Conservation (phyloP, 2,888 invertebrate species). For the Nezara viridula region DNA sequence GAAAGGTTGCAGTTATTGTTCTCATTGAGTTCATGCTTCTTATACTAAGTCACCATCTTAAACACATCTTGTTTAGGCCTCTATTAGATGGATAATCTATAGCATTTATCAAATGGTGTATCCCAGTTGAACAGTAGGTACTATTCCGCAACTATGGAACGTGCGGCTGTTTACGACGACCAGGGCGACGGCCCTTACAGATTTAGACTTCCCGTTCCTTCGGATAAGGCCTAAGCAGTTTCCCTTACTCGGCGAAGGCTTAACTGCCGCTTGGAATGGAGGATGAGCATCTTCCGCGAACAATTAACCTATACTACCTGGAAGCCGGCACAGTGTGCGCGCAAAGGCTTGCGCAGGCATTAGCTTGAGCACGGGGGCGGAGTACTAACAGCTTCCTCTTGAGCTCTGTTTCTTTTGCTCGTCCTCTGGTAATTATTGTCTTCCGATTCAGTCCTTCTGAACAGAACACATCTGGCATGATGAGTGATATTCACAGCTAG, state of each 20-base stretch:
- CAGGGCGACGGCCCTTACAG: slow-evolving; percentile 23
- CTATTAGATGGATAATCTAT: no score
- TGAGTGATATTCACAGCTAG: neutral
- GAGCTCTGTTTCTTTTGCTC: neutral
- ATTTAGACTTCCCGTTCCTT: slow-evolving; percentile 51
- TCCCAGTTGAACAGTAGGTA: neutral
- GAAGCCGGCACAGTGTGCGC: slow-evolving; percentile 25
- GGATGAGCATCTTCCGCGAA: slow-evolving; percentile 51
- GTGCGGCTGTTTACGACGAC: slow-evolving; percentile 24
- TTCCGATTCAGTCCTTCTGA: neutral
- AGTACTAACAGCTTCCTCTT: slow-evolving; percentile 43
- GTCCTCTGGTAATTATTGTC: neutral
- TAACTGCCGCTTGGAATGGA: slow-evolving; percentile 49
- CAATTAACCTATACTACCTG: slow-evolving; percentile 49
- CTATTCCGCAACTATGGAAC: slow-evolving; percentile 37
- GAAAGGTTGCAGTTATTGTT: no score
- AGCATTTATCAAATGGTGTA: neutral
- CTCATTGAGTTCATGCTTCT: no score
- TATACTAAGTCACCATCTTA: no score
- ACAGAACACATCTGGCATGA: neutral
- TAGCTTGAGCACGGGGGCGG: slow-evolving; percentile 38
- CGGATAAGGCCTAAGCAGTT: slow-evolving; percentile 48
- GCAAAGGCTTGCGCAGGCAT: slow-evolving; percentile 27
- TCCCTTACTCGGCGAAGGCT: slow-evolving; percentile 32
- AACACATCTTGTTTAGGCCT: no score